Evolutionary conservation across 2,113 vertebrate species (phyloP).

Genomic region (Grantiella picta): DNA sequence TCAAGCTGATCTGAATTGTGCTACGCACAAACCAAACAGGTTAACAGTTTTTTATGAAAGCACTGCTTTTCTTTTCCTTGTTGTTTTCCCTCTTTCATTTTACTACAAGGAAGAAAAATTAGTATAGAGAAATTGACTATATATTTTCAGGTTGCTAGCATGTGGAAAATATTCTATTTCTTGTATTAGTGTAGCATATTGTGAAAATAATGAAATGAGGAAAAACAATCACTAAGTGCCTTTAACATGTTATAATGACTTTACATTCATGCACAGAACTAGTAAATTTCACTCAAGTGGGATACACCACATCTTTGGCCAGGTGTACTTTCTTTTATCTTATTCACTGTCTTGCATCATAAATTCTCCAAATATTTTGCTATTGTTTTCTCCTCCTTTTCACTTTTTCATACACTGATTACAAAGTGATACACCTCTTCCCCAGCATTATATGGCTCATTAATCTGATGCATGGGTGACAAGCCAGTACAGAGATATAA

Average conservation of each 20-base stretch:
- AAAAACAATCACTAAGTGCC: background rate
- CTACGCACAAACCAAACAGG: background rate
- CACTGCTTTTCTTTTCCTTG: background rate
- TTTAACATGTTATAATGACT: background rate
- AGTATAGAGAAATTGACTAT: background rate
- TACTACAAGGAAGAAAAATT: background rate
- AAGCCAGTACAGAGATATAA: background rate
- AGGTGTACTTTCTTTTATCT: background rate
- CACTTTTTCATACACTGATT: background rate
- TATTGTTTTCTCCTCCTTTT: background rate
- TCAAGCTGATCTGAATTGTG: background rate
- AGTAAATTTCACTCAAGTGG: background rate
- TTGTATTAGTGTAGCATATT: background rate
- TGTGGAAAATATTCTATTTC: background rate
- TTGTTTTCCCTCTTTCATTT: background rate
- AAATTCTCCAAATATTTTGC: background rate
- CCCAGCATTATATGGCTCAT: background rate
- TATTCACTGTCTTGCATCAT: background rate
- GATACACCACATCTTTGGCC: background rate
- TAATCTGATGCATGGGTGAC: background rate
- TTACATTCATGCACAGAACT: background rate
- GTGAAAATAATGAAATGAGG: background rate
- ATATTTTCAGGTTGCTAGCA: background rate
- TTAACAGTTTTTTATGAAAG: background rate
- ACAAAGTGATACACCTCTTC: background rate